Percentiles rank a stretch among this genome's conserved stretches.
These are phyloP conservation scores for Elymnias hypermnestra DNA, from an alignment of 1,140 invertebrate genomes.

Conservation along the genomic window DNA sequence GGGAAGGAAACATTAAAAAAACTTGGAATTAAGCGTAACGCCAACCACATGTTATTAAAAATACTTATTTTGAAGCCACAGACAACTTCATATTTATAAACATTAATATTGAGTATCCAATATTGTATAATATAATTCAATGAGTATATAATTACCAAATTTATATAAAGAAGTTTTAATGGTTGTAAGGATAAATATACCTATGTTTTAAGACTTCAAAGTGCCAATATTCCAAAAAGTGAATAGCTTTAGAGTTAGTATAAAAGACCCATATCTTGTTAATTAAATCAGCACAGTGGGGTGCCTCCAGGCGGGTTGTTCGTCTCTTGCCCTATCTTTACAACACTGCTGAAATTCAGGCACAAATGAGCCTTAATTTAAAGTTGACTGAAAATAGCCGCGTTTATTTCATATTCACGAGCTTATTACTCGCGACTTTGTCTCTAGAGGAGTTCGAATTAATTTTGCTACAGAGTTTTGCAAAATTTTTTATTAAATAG, in stretches of 20 bases:
- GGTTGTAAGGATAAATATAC: constrained; percentile 1
- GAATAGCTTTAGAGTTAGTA: constrained; percentile 46
- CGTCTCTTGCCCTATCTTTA: constrained; percentile 48
- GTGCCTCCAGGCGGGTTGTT: constrained; percentile 45
- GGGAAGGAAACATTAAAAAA: too few relatives aligned
- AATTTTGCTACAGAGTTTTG: too few relatives aligned
- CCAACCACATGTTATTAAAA: too few relatives aligned
- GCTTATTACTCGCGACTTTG: constrained; percentile 6
- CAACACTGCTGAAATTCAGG: constrained; percentile 59
- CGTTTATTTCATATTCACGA: constrained; percentile 37
- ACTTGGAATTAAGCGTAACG: too few relatives aligned
- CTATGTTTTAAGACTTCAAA: constrained; percentile 8
- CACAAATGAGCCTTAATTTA: constrained; percentile 62
- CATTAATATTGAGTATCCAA: too few relatives aligned
- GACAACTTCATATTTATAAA: too few relatives aligned
- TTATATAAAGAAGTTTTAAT: background rate
- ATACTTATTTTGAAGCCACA: too few relatives aligned
- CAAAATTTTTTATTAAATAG: too few relatives aligned
- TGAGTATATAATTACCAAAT: too few relatives aligned
- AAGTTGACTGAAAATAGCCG: constrained; percentile 51
- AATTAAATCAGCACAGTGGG: constrained; percentile 71
- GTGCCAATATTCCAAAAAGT: constrained; percentile 55
- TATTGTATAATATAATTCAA: too few relatives aligned
- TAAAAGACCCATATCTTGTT: constrained; percentile 72
- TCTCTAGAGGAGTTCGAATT: too few relatives aligned